Evolutionary conservation across 2,888 invertebrate genomes (phyloP).

Genomic region (Elgonia sp.): DNA sequence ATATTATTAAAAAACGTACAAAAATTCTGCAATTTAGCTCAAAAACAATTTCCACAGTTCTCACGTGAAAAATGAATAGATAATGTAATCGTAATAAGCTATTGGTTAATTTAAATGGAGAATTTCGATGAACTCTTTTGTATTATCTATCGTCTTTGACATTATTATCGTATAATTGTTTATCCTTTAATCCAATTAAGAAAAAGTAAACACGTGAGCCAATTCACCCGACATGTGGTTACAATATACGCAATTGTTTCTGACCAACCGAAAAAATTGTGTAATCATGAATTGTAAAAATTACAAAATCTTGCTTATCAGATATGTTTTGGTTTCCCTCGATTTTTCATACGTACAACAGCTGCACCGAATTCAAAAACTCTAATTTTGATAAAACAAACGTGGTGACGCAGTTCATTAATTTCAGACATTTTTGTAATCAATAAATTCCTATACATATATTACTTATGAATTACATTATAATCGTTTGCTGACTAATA

Average conservation of each 20-base stretch:
- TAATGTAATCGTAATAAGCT: constrained; percentile 51
- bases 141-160: constrained; percentile 67
- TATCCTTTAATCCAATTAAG: constrained; percentile 60
- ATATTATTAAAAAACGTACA: background rate
- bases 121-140: constrained; percentile 67
- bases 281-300: background rate
- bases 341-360: constrained; percentile 6
- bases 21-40: background rate
- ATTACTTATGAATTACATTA: constrained; percentile 30
- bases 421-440: constrained; percentile 22
- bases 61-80: constrained; percentile 59
- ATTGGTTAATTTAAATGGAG: constrained; percentile 59
- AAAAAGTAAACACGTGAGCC: constrained; percentile 49
- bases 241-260: constrained; percentile 36
- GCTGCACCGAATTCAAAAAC: background rate
- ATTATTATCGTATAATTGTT: constrained; percentile 60
- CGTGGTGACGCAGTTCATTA: constrained; percentile 31
- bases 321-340: constrained; percentile 17
- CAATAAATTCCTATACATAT: background rate
- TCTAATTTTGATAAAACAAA: constrained; percentile 23
- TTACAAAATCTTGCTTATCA: constrained; percentile 32
- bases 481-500: constrained; percentile 52
- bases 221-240: constrained; percentile 20
- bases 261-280: background rate
- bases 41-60: constrained; percentile 39